Evolutionary conservation across 2,888 invertebrate genomes (phyloP).

Genomic region (Acleris cristana): DNA sequence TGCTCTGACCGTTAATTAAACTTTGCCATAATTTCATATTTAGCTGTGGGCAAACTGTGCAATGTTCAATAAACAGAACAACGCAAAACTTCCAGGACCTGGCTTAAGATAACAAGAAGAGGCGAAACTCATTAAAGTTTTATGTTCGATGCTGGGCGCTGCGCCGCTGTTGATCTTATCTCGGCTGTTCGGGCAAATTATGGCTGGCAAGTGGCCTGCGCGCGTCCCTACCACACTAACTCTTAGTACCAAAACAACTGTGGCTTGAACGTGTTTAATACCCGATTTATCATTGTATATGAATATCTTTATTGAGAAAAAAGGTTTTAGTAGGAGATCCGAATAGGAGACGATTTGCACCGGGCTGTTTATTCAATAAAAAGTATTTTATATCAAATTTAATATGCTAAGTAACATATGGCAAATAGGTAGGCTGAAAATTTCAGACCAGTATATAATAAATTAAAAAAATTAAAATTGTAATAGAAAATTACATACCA

Average conservation of each 20-base stretch:
- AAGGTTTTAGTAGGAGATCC: too few relatives aligned
- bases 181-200: conserved; percentile 57
- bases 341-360: too few relatives aligned
- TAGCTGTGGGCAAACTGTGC: conserved; percentile 60
- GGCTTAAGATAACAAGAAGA: conserved; percentile 73
- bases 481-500: too few relatives aligned
- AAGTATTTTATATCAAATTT: too few relatives aligned
- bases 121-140: conserved; percentile 80
- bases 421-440: too few relatives aligned
- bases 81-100: conserved; percentile 64
- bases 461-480: too few relatives aligned
- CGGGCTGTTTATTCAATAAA: too few relatives aligned
- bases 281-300: background rate
- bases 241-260: background rate
- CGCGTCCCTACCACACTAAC: background rate
- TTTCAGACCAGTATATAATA: too few relatives aligned
- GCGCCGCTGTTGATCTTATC: conserved; percentile 63
- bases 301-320: too few relatives aligned
- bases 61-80: conserved; percentile 70
- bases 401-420: too few relatives aligned
- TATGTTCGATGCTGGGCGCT: conserved; percentile 60
- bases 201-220: conserved; percentile 43
- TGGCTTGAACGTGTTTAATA: background rate
- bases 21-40: conserved; percentile 64
- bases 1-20: conserved; percentile 63